Evolutionary conservation across 1,140 invertebrate species (phyloP), one percentile per base, ranked within the genome.

Genomic region (Phymastichus coffea): DNA sequence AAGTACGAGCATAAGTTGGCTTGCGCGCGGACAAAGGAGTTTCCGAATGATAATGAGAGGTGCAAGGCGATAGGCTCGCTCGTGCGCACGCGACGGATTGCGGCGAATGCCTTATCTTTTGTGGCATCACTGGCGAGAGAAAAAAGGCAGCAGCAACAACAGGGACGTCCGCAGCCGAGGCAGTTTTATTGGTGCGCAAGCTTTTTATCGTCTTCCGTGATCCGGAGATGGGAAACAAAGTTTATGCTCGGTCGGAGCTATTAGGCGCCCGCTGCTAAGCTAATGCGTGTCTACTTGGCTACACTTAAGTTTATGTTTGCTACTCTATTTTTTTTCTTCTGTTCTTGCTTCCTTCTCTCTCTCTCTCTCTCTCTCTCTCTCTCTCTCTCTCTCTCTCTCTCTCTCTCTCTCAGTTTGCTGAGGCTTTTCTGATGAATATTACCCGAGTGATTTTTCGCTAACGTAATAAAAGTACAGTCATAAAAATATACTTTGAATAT

Each of bases 151-250:
- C 37, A 57, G 48, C 47, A 30, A 20, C 40, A n/a, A n/a, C n/a
- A n/a, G n/a, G n/a, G n/a, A n/a, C n/a, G n/a, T n/a, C n/a, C n/a
- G n/a, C n/a, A n/a, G n/a, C n/a, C n/a, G n/a, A n/a, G n/a, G 15
- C 17, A 47, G 41, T n/a, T 56, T 56, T 47, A 56, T 56, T 48
- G 44, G 55, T 22, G n/a, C 30, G 35, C n/a, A n/a, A n/a, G n/a
- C 44, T 26, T 47, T 57, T 57, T 57, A 57, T 57, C 55, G 55
- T 40, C 25, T 19, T 38, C n/a, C 35, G 33, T 30, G 30, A 57
- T 57, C 19, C 15, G 54, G 23, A 26, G 33, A 57, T 57, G 55
- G 35, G 37, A 57, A 57, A 57, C 46, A 49, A 57, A 57, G 55
- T 57, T 57, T 57, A 57, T 57, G 44, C 26, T 22, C 15, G 19